phyloP scores from a whole-genome alignment of 2,888 invertebrate species.

The Listrodromus nycthemerus region DNA sequence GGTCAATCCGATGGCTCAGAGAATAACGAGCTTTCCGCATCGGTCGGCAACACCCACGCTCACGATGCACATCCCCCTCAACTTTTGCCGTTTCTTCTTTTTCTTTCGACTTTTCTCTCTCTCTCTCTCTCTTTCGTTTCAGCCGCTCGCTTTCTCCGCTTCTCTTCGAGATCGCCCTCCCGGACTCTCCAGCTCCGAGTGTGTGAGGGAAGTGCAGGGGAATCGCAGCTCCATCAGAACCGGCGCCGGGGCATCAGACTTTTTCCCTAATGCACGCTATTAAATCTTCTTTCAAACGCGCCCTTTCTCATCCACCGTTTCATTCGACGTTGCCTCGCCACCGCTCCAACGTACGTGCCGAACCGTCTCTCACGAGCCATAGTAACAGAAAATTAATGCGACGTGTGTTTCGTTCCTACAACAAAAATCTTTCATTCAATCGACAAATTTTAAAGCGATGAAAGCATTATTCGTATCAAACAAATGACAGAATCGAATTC shows the following conservation, averaged over 20 bases:
- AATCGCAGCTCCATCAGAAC: slow-evolving; percentile 1
- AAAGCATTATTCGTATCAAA: no score
- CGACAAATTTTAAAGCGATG: no score
- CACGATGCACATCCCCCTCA: slow-evolving; percentile 20
- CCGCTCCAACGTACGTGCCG: slow-evolving; percentile 10
- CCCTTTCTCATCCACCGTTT: slow-evolving; percentile 53
- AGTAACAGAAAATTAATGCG: slow-evolving; percentile 70
- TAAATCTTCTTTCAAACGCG: slow-evolving; percentile 68
- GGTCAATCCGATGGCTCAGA: slow-evolving; percentile 54
- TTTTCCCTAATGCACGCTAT: slow-evolving; percentile 54
- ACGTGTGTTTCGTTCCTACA: no score
- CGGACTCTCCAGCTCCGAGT: slow-evolving; percentile 52
- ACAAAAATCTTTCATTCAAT: no score
- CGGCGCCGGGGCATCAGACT: slow-evolving; percentile 28
- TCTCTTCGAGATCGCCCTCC: slow-evolving; percentile 16
- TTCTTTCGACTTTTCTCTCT: background rate
- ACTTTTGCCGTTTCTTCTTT: background rate
- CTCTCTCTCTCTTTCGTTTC: background rate
- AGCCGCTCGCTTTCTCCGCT: background rate
- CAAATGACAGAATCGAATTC: no score
- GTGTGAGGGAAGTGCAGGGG: slow-evolving; percentile 29
- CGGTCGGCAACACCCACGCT: background rate
- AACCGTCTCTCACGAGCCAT: slow-evolving; percentile 54
- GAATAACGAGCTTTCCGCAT: slow-evolving; percentile 48
- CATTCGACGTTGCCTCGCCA: slow-evolving; percentile 26